A percentile compares a stretch with the other conserved stretches of the same genome.
These are phyloP conservation scores for Apodemus sylvaticus DNA, from an alignment of 2,113 vertebrate genomes.

Conservation along the genomic window DNA sequence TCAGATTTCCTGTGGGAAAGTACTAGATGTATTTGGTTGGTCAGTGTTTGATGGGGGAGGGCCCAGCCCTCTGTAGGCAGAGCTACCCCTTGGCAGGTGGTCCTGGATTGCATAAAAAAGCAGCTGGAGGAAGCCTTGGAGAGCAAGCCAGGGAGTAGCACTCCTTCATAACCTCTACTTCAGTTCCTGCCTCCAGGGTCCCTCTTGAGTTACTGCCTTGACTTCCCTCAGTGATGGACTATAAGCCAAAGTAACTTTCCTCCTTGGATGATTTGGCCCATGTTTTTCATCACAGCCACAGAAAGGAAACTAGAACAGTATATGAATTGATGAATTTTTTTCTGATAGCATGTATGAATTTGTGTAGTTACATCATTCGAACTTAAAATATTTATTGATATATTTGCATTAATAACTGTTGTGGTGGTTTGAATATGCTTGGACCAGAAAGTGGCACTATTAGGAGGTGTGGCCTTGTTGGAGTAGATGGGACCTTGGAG, in stretches of 20 bases:
- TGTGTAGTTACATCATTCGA: background rate
- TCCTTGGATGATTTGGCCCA: background rate
- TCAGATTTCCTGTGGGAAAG: background rate
- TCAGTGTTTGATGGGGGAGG: background rate
- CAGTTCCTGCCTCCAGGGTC: background rate
- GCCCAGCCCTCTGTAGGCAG: background rate
- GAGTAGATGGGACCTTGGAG: no score
- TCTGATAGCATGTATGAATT: background rate
- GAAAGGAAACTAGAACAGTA: background rate
- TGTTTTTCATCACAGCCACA: background rate
- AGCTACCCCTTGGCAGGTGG: background rate
- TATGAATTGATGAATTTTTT: background rate
- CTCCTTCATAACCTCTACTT: background rate
- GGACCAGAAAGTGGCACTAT: no score
- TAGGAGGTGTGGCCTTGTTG: no score
- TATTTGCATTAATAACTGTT: background rate
- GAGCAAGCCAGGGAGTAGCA: background rate
- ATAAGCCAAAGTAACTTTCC: background rate
- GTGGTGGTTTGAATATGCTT: no score
- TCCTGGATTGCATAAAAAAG: background rate
- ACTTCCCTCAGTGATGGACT: background rate
- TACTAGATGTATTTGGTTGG: background rate
- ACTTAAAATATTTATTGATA: background rate
- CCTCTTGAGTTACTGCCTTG: background rate
- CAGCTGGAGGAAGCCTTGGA: background rate